phyloP scores from a whole-genome alignment of 2,888 invertebrate species.

The Torymus auratus region DNA sequence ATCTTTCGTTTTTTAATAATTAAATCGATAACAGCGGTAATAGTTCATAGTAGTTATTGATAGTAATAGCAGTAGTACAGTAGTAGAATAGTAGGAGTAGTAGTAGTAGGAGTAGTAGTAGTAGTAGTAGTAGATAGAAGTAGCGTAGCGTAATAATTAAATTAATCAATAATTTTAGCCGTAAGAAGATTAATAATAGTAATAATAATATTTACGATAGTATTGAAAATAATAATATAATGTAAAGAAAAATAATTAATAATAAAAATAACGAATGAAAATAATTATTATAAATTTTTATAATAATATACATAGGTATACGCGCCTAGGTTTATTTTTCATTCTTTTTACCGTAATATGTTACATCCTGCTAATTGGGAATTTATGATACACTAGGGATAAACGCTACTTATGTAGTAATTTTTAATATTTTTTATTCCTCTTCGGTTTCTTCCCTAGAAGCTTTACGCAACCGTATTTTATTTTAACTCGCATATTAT shows the following conservation, averaged over 20 bases:
- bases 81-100: conserved; percentile 52
- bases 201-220: conserved; percentile 54
- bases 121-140: conserved; percentile 64
- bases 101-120: conserved; percentile 57
- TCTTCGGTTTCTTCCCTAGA: conserved; percentile 52
- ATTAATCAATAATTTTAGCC: conserved; percentile 62
- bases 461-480: conserved; percentile 57
- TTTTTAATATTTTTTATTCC: conserved; percentile 63
- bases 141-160: conserved; percentile 66
- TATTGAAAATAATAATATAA: conserved; percentile 68
- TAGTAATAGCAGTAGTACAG: conserved; percentile 60
- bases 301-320: conserved; percentile 64
- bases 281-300: conserved; percentile 63
- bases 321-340: conserved; percentile 60
- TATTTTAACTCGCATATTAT: conserved; percentile 55
- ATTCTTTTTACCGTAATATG: conserved; percentile 66
- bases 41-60: conserved; percentile 60
- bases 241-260: conserved; percentile 56
- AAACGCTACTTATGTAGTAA: conserved; percentile 69
- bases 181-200: conserved; percentile 52
- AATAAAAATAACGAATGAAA: conserved; percentile 60
- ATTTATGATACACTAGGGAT: conserved; percentile 74
- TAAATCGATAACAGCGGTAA: conserved; percentile 71
- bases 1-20: conserved; percentile 66
- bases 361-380: conserved; percentile 73